Conservation (phyloP, 2,113 vertebrate genomes). For the Carettochelys insculpta region DNA sequence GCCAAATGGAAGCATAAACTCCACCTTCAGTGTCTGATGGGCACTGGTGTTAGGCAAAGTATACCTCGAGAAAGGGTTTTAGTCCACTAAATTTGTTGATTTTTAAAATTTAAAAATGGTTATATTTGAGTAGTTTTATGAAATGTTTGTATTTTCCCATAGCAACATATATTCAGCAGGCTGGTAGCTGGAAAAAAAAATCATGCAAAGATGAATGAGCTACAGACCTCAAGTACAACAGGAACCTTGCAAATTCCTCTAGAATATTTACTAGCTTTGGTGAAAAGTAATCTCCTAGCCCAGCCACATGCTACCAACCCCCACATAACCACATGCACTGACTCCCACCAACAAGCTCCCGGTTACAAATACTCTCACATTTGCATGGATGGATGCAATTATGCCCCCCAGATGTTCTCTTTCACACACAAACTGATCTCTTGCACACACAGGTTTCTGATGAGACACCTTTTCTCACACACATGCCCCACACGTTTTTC, state of each 20-base stretch:
- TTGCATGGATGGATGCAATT: background rate
- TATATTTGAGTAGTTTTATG: background rate
- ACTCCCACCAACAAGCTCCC: background rate
- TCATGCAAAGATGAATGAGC: background rate
- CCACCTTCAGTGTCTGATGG: background rate
- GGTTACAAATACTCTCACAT: background rate
- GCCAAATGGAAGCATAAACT: background rate
- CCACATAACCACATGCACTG: background rate
- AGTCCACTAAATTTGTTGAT: slow-evolving; percentile 19
- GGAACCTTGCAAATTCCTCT: background rate
- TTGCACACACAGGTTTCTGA: slow-evolving; percentile 21
- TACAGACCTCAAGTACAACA: background rate
- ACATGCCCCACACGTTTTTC: slow-evolving; percentile 17
- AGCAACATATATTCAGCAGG: background rate
- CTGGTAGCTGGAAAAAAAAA: background rate
- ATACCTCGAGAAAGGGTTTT: slow-evolving; percentile 8
- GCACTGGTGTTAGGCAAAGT: slow-evolving; percentile 15
- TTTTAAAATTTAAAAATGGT: slow-evolving; percentile 24
- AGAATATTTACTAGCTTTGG: slow-evolving; percentile 5
- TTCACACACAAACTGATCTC: slow-evolving; percentile 17
- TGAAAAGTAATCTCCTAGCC: slow-evolving; percentile 31
- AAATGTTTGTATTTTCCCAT: background rate
- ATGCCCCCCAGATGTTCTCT: background rate
- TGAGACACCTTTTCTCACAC: slow-evolving; percentile 26
- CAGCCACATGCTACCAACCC: background rate